Base-by-base conservation (phyloP, 2,113 vertebrate species). In the Serinus canaria region DNA sequence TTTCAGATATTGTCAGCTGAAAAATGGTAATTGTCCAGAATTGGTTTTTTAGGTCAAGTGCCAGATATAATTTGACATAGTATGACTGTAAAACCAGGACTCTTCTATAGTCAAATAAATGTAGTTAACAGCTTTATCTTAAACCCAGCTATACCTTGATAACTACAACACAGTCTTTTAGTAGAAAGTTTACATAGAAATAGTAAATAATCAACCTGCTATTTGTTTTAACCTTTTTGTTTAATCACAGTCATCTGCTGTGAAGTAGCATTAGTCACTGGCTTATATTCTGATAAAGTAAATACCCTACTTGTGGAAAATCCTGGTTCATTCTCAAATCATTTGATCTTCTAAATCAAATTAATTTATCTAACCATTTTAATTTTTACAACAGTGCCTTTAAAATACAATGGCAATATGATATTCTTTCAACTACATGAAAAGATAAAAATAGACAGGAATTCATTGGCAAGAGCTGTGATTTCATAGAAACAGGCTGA, bases 131-230 rank as follows among this genome's bases (percentile, higher is more conserved):
- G 20, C 27, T 88, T 86, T 91, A 50, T 90, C 49, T 79, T 85
- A 62, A 77, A 31, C 6, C 37, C 15, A 66, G 27, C n/a, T 74
- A 13, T 79, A 66, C n/a, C 2, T 41, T 81, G 63, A 68, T 94
- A 76, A 66, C 46, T 79, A 25, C 70, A 50, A 22, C 13, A 9
- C 18, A n/a, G 9, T 43, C 28, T 50, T 92, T 39, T 31, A 91
- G 84, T 89, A 92, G 90, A 94, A 87, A 95, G 87, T 95, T 95
- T 91, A 84, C 44, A 52, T 17, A 93, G 58, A 47, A 66, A 35
- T 73, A 77, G 87, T 95, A 95, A 97, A 97, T 96, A 88, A 97
- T 96, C 93, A 96, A 90, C 78, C 21, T 92, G 7, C 11, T 90
- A 33, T 96, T 90, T 96, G 72, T 55, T 97, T 94, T 88, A 73